phyloP scores from a whole-genome alignment of 2,113 vertebrate genomes.

The Phylloscopus trochiloides region DNA sequence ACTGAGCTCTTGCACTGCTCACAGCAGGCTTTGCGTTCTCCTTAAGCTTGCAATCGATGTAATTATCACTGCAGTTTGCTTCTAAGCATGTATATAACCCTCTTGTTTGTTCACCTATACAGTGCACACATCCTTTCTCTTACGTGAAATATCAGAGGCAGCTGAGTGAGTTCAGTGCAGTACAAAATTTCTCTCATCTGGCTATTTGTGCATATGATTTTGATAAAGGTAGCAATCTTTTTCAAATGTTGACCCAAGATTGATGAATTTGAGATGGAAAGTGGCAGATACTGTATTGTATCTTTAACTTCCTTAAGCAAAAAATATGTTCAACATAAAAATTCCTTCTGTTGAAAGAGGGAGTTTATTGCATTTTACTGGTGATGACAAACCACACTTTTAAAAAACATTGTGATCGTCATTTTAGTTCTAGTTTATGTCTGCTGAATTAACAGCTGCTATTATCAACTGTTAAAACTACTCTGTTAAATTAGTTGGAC shows the following conservation, averaged over 20 bases:
- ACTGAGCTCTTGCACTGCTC: neutral
- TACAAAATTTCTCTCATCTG: neutral
- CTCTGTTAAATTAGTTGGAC: neutral
- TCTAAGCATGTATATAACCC: fast-evolving
- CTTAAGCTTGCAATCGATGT: fast-evolving
- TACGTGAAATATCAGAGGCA: neutral
- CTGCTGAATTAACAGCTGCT: neutral
- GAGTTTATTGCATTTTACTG: neutral
- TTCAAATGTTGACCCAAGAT: neutral
- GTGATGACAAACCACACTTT: neutral
- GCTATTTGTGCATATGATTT: neutral
- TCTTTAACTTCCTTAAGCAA: neutral
- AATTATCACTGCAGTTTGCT: neutral
- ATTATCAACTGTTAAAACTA: neutral
- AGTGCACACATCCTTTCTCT: fast-evolving
- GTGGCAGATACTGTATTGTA: neutral
- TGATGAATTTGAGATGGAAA: neutral
- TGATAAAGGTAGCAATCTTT: neutral
- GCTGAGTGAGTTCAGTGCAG: neutral
- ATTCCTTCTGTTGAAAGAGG: neutral
- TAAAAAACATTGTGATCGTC: neutral
- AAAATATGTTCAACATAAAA: neutral
- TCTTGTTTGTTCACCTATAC: neutral
- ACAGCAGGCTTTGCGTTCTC: neutral
- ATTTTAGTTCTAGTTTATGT: neutral